These are phyloP conservation scores for Gastracanthus pulcherrimus DNA, from an alignment of 2,888 invertebrate species.

Conservation along the genomic window DNA sequence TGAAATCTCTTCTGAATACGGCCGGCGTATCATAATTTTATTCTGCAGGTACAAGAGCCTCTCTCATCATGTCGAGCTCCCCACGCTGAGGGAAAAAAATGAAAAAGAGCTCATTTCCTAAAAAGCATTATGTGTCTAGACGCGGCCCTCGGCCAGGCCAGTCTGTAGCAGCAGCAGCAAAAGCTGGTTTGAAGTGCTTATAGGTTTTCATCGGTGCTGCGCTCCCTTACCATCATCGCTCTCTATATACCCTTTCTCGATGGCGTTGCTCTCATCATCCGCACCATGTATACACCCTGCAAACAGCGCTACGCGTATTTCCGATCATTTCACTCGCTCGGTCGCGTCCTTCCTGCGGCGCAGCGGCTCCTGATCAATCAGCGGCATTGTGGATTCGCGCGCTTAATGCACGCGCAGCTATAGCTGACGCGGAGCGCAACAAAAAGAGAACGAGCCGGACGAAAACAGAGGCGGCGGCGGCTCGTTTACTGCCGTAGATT, in stretches of 20 bases:
- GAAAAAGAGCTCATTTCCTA: neutral
- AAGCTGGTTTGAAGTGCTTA: neutral
- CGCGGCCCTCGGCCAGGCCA: neutral
- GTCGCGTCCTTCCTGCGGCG: neutral
- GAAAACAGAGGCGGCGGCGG: neutral
- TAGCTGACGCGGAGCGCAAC: neutral
- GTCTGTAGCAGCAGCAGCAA: too few species aligned
- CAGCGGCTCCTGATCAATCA: neutral
- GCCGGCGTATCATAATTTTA: too few species aligned
- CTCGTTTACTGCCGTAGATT: neutral
- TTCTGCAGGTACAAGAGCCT: neutral
- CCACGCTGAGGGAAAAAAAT: neutral
- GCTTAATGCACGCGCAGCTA: too few species aligned
- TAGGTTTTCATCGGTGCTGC: constrained; percentile 23
- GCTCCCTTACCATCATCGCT: neutral
- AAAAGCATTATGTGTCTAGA: constrained; percentile 37
- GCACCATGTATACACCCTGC: neutral
- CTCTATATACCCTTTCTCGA: too few species aligned
- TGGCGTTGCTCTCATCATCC: neutral
- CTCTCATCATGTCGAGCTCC: neutral
- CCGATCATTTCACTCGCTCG: neutral
- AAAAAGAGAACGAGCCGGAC: neutral
- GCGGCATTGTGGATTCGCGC: neutral
- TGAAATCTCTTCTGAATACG: too few species aligned
- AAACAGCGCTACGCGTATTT: too few species aligned